Evolutionary conservation across 1,140 invertebrate genomes (phyloP), one percentile per base, ranked within the genome.

Genomic region (Mycetomoellerius zeteki): DNA sequence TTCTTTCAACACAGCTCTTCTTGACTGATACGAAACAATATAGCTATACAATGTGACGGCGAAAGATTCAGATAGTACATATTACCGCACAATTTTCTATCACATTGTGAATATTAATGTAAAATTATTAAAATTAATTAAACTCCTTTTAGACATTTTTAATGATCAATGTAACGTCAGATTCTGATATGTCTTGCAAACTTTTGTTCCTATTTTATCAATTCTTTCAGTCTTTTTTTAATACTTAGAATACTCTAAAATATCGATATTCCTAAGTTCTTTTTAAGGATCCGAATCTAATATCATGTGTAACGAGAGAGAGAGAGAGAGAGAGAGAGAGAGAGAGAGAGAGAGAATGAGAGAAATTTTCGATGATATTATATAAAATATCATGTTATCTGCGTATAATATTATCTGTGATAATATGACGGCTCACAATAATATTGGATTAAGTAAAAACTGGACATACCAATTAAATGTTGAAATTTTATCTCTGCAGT

Each of bases 401-500:
- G 14, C 8, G 14, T 58, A 19, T 37, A 21, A 76, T 21, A 33
- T 30, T 3, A 37, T 60, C 33, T 37, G 6, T 37, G 33, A 37
- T 37, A 37, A 37, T 60, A 60, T 21, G 16, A n/a, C 16, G n/a
- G 6, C 0, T 37, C 27, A 27, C 5, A 37, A 24, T 50, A 27
- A 60, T 47, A 54, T 8, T 54, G 2, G 27, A 81, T n/a, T 54
- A 67, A 80, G 8, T 50, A 6, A 12, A 33, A 71, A 81, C 52
- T 60, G 7, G 14, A 2, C 8, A n/a, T 71, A 24, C 43, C 3
- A 56, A 69, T 80, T n/a, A 71, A 81, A 54, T 58, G 16, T 54
- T 69, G 24, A 64, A 77, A 77, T 77, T 64, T 10, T 47, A 64
- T 19, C 58, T 37, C 33, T 37, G 33, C 33, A 37, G 0, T n/a